These are phyloP conservation scores for Alitta virens DNA, from an alignment of 2,888 invertebrate species.

Conservation along the genomic window DNA sequence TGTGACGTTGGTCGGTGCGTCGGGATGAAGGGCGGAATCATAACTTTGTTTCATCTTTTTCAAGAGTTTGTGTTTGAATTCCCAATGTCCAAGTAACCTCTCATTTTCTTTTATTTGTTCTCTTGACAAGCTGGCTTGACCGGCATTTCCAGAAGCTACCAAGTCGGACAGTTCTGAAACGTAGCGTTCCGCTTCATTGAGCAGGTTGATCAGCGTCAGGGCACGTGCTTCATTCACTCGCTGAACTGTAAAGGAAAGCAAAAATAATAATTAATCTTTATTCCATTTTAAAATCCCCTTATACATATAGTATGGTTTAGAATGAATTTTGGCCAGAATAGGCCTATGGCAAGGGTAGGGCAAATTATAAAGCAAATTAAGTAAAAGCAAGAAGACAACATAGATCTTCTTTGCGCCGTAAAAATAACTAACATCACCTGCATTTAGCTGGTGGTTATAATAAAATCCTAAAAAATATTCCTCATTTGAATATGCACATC, in stretches of 20 bases:
- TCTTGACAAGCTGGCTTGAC: background rate
- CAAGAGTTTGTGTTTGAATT: conserved; percentile 75
- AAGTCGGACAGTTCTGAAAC: conserved; percentile 73
- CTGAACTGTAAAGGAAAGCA: conserved; percentile 33
- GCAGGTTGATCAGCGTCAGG: conserved; percentile 46
- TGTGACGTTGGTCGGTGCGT: conserved; percentile 75
- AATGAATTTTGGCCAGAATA: too few species aligned
- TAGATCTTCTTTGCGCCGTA: too few species aligned
- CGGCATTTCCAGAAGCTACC: conserved; percentile 31
- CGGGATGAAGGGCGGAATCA: conserved; percentile 79
- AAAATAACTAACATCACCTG: too few species aligned
- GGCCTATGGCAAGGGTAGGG: too few species aligned
- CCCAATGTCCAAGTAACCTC: conserved; percentile 72
- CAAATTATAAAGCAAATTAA: too few species aligned
- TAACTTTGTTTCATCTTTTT: conserved; percentile 82
- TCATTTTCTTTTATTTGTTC: conserved; percentile 37
- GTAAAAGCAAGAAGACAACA: too few species aligned
- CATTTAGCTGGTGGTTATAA: too few species aligned
- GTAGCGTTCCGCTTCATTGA: conserved; percentile 75
- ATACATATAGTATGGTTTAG: too few species aligned
- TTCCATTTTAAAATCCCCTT: too few species aligned
- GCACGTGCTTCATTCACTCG: conserved; percentile 38
- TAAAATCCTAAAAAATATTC: too few species aligned
- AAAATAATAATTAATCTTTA: too few species aligned
- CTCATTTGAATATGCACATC: too few species aligned